Base-by-base conservation (phyloP, 2,113 vertebrate species). In the Butorides virescens region DNA sequence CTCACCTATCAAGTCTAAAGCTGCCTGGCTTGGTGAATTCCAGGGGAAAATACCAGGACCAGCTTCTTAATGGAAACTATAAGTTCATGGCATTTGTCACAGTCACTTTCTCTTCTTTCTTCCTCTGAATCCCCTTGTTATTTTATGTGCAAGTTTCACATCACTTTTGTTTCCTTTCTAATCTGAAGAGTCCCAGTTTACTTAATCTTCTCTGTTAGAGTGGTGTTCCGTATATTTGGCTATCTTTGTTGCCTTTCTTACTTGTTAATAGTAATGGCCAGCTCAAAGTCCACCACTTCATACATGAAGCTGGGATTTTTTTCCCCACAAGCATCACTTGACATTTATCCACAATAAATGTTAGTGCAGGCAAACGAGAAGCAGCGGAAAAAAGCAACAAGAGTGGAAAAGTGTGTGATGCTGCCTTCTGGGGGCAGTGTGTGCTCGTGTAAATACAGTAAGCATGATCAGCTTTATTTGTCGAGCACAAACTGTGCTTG, bases 391-490 rank as follows among this genome's bases (percentile, higher is more conserved):
- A 79, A 61, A 82, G 36, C 59, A 75, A 5, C 25, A 23, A 5
- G 63, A 92, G 34, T 37, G 20, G 75, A 3, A 18, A 61, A 86
- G 37, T 81, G 61, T 19, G n/a, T 50, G 91, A 42, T 92, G 72
- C 65, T 93, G 94, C 96, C 96, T 89, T 62, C 30, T 77, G 94
- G 89, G 89, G 96, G 95, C 96, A 96, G 83, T 95, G 61, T 95
- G 72, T 0, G 10, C 89, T 71, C n/a, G 65, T 95, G 63, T 92
- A 91, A 95, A 50, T 50, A 23, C 68, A 59, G 61, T 10, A 52
- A 62, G 63, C 83, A 15, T 2, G 42, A 1, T n/a, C 39, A 44
- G 9, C 47, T 75, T 39, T 32, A 15, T 49, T 86, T 81, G 76
- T 75, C 34, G 22, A 81, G 52, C 5, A 29, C 55, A 49, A 61